Conservation (phyloP, 2,113 vertebrate genomes). For the Andinoacara biseriatus region DNA sequence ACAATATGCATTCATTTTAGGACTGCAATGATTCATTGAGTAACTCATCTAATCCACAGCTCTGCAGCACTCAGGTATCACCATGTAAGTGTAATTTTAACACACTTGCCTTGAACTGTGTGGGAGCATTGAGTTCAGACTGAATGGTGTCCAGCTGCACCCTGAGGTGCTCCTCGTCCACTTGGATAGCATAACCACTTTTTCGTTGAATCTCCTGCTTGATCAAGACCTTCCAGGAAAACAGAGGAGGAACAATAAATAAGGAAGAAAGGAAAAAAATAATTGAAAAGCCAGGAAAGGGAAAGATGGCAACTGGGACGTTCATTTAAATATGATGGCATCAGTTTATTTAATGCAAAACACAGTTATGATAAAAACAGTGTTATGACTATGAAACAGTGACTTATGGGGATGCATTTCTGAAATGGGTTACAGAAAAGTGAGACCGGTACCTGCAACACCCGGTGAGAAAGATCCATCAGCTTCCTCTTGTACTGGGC, state of each 20-base stretch:
- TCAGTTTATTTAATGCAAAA: background rate
- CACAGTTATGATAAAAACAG: too few species aligned
- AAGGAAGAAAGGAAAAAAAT: background rate
- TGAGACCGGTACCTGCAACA: conserved; percentile 86
- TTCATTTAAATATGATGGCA: background rate
- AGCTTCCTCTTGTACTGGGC: conserved; percentile 97
- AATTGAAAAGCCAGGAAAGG: background rate
- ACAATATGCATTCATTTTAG: background rate
- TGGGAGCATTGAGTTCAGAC: conserved; percentile 95
- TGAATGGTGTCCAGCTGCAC: conserved; percentile 97
- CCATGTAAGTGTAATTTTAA: background rate
- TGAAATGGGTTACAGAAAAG: background rate
- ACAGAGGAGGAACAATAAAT: background rate
- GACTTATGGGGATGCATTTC: background rate
- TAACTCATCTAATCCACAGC: background rate
- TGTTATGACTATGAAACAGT: too few species aligned
- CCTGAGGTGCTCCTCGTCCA: conserved; percentile 96
- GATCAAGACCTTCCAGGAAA: conserved; percentile 87
- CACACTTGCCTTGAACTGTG: conserved; percentile 91
- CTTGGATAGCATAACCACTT: conserved; percentile 95
- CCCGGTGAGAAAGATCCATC: conserved; percentile 95
- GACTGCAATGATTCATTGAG: background rate
- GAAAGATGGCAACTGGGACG: background rate
- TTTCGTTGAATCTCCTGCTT: conserved; percentile 98
- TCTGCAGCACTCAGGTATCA: background rate